Base-by-base conservation (phyloP, 2,113 vertebrate genomes). In the Ifrita kowaldi region DNA sequence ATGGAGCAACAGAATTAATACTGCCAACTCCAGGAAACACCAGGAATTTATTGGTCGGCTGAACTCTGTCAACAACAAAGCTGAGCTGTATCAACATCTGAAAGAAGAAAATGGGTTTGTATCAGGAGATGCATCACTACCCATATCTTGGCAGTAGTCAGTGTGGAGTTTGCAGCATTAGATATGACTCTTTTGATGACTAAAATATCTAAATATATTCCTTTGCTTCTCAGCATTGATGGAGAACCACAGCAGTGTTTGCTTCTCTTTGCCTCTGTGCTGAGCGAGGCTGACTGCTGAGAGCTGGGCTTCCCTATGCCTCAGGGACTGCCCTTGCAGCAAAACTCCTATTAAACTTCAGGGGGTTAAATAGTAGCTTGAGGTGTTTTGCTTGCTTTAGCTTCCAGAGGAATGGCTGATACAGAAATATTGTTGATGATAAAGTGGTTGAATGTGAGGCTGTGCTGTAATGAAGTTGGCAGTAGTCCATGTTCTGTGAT, bases 41-140 rank as follows among this genome's bases (percentile, higher is more conserved):
- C 99, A 99, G 27, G 99, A 99, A 97, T 99, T 99, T 96, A 97
- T 98, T 35, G 99, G 99, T 21, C 98, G 99, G 67, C 96, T 98
- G 92, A 99, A 98, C 90, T 99, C 99, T 15, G 98, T 99, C 81
- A 99, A 99, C 97, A 99, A 99, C 96, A 99, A 99, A 97, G 98
- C 99, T 30, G 99, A 99, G 93, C 96, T 99, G 15, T 99, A 99
- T 96, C 99, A 99, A 97, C 99, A 99, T 93, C 98, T 99, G 83
- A 99, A 99, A 97, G 99, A 99, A 18, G 99, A 99, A 96, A 99
- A 99, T 37, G 99, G 99, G 99, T 99, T 94, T 79, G 99, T 98
- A 96, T 96, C 90, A 53, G 35, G 89, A 78, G 89, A 82, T 79
- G 6, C 46, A 55, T 76, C 62, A 5, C 56, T 87, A 32, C 24